Percentiles rank a stretch among this genome's conserved stretches.
Evolutionary conservation across 2,113 vertebrate species (phyloP).

Genomic region (Baryphthengus martii): DNA sequence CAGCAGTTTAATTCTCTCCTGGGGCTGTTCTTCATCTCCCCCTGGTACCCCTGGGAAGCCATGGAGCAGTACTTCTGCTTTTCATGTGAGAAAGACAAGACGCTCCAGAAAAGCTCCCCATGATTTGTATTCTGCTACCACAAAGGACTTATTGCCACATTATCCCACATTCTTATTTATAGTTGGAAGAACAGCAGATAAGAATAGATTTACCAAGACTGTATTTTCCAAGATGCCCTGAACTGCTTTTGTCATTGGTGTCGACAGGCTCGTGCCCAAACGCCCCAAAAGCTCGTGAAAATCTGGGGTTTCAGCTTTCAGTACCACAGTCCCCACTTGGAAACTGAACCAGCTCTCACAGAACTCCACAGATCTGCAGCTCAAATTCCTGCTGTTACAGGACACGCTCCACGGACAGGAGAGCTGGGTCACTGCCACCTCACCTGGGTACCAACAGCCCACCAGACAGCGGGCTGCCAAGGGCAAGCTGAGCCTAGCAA

Average conservation of each 20-base stretch:
- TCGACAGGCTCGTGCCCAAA: neutral
- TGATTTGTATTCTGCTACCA: neutral
- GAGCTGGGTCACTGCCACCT: neutral
- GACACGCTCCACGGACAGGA: too few species aligned
- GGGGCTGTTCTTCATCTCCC: neutral
- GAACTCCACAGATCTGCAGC: neutral
- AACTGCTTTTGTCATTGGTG: neutral
- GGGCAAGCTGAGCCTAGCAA: neutral
- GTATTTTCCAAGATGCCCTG: neutral
- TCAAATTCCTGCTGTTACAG: neutral
- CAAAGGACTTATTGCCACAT: neutral
- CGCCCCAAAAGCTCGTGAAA: neutral
- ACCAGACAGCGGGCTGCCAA: neutral
- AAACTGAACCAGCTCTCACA: neutral
- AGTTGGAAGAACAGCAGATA: neutral
- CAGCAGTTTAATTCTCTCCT: neutral
- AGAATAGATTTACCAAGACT: neutral
- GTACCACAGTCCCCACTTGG: rapidly evolving
- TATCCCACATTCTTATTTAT: neutral
- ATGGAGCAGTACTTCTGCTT: neutral
- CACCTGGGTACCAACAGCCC: neutral
- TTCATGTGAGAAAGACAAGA: neutral
- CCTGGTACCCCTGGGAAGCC: neutral
- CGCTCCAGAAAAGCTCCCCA: neutral
- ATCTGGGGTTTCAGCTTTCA: neutral